phyloP scores from a whole-genome alignment of 2,113 vertebrate species.

The Engystomops pustulosus region DNA sequence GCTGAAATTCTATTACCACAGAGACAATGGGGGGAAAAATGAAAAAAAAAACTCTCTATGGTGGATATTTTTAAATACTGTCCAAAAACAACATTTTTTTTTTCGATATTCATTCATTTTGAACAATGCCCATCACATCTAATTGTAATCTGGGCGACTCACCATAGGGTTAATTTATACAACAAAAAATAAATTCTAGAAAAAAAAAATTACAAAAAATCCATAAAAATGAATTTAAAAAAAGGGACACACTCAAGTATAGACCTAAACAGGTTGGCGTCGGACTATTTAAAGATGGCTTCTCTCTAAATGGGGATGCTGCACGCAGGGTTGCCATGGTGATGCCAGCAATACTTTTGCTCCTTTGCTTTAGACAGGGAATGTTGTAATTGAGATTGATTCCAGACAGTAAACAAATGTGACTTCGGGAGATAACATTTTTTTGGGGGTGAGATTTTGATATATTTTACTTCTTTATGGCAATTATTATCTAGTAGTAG shows the following conservation, averaged over 20 bases:
- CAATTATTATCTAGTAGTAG: neutral
- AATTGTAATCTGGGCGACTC: neutral
- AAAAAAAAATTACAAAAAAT: too few relatives aligned
- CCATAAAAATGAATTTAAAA: too few relatives aligned
- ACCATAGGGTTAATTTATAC: neutral
- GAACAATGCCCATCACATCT: neutral
- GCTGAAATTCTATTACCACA: neutral
- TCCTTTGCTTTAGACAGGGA: slow-evolving; percentile 9
- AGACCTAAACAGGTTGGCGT: slow-evolving; percentile 32
- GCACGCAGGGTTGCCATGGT: slow-evolving; percentile 48
- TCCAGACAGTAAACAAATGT: slow-evolving; percentile 26
- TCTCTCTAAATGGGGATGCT: slow-evolving; percentile 38
- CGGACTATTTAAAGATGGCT: slow-evolving; percentile 45
- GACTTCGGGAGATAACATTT: neutral
- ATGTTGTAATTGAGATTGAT: slow-evolving; percentile 43
- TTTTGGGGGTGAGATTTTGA: neutral
- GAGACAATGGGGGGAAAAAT: neutral
- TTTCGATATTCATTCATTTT: too few relatives aligned
- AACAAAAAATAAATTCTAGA: neutral
- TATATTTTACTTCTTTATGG: neutral
- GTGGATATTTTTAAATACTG: neutral
- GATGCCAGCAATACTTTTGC: slow-evolving; percentile 34
- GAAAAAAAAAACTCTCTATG: neutral
- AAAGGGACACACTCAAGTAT: neutral
- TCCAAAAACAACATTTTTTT: too few relatives aligned